Conservation (phyloP, 2,797 vertebrate species). For the Aldrovandia affinis region DNA sequence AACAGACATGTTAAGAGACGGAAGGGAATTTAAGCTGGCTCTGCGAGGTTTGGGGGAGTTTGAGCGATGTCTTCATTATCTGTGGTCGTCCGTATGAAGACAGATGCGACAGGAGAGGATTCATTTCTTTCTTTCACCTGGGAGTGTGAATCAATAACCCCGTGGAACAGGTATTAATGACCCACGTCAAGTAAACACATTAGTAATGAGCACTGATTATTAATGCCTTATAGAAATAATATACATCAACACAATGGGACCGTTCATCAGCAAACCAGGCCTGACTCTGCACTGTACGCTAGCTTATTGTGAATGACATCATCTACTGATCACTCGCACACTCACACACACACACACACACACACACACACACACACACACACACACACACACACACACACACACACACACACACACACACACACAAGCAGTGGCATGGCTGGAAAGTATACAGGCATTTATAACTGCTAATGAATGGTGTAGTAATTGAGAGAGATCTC, state of each 20-base stretch:
- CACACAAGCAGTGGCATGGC: background rate
- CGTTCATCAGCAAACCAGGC: background rate
- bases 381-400: no score
- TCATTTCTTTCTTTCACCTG: background rate
- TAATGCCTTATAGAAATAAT: slow-evolving; percentile 4
- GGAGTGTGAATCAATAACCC: slow-evolving; percentile 2
- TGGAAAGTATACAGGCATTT: no score
- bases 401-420: background rate
- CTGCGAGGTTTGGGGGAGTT: background rate
- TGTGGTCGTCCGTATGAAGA: background rate
- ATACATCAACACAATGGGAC: background rate
- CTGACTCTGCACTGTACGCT: background rate
- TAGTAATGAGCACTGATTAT: background rate
- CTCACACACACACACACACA: background rate
- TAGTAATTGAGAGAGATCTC: no score
- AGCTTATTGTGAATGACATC: background rate
- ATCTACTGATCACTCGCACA: background rate
- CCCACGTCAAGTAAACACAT: background rate
- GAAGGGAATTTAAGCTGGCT: background rate
- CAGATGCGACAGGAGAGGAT: background rate
- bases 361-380: background rate
- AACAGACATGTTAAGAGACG: background rate
- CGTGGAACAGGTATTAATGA: background rate
- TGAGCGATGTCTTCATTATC: slow-evolving; percentile 14
- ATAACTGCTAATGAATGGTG: no score